Evolutionary conservation across 64 coral and sea anemone genomes (phyloP).

Genomic region (Montipora capricornis): DNA sequence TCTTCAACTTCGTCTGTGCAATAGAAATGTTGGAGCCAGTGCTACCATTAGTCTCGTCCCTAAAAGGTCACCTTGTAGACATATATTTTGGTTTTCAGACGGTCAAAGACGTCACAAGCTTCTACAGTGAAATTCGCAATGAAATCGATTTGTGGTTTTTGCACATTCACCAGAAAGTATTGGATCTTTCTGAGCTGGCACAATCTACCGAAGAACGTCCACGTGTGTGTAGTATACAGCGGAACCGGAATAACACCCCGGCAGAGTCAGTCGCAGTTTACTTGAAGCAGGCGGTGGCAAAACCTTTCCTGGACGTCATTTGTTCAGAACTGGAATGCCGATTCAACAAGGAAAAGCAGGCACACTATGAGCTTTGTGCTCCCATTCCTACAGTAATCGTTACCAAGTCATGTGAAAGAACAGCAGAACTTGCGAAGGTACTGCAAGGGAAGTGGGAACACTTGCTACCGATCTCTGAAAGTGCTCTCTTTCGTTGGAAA

Average conservation of each 20-base stretch:
- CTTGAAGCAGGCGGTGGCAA: conserved; percentile 72
- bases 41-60: conserved; percentile 89
- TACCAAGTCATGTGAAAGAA: conserved; percentile 58
- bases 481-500: conserved; percentile 77
- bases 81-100: conserved; percentile 92
- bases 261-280: conserved; percentile 68
- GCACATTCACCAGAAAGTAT: conserved; percentile 84
- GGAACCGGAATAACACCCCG: conserved; percentile 79
- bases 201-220: conserved; percentile 68
- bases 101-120: conserved; percentile 91
- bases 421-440: conserved; percentile 72
- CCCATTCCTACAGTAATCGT: conserved; percentile 70
- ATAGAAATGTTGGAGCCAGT: conserved; percentile 89
- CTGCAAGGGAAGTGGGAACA: conserved; percentile 72
- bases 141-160: conserved; percentile 91
- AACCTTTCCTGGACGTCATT: conserved; percentile 70
- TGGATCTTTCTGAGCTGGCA: conserved; percentile 83
- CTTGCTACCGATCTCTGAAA: conserved; percentile 71
- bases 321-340: conserved; percentile 85
- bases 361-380: conserved; percentile 85
- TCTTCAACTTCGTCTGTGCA: conserved; percentile 93
- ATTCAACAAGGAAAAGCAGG: conserved; percentile 85
- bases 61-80: conserved; percentile 86
- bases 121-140: conserved; percentile 92
- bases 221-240: conserved; percentile 64